Evolutionary conservation across 2,113 vertebrate genomes (phyloP), one percentile per base, ranked within the genome.

Genomic region (Atractosteus spatula): DNA sequence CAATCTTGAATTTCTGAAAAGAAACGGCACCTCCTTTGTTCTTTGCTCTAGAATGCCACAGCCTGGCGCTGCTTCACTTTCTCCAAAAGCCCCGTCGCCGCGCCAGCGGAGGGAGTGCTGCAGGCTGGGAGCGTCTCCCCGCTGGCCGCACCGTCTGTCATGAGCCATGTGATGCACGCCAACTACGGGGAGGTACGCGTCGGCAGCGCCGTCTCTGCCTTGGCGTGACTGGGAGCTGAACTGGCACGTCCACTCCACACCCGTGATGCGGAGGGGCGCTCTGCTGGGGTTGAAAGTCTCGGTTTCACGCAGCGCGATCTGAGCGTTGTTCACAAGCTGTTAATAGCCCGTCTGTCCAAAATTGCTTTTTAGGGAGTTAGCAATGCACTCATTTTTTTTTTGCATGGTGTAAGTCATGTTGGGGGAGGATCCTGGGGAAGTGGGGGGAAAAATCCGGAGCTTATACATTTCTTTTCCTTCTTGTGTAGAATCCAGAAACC

Each of bases 41-140:
- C 77, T 64, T 57, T 74, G 47, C 14, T 62, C 41, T n/a, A 99
- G 97, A 96, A 94, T 67, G 95, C 95, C 3, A 76, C 89, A 61
- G 92, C 95, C 14, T 98, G 96, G 95, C 89, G 89, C 77, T 98
- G 95, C 85, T 99, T 99, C 81, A 92, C 92, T 0, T 93, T 99
- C 81, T 96, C 95, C 64, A 98, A 93, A 80, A 92, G 94, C 3
- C 91, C 92, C 4, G 62, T 91, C 74, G 75, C 75, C 61, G 29
- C 74, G 69, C 81, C 86, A 55, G 54, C 81, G 62, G 91, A 91
- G 57, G 75, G 62, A 3, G 12, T 72, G 0, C 77, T 89, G 17
- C 88, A 87, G 41, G 75, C 79, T 41, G 89, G 89, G 45, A 76
- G 79, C 62, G 62, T 89, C 71, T 82, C 89, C 68, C 87, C 89